Evolutionary conservation across 2,113 vertebrate genomes (phyloP).

Genomic region (Geothlypis trichas): DNA sequence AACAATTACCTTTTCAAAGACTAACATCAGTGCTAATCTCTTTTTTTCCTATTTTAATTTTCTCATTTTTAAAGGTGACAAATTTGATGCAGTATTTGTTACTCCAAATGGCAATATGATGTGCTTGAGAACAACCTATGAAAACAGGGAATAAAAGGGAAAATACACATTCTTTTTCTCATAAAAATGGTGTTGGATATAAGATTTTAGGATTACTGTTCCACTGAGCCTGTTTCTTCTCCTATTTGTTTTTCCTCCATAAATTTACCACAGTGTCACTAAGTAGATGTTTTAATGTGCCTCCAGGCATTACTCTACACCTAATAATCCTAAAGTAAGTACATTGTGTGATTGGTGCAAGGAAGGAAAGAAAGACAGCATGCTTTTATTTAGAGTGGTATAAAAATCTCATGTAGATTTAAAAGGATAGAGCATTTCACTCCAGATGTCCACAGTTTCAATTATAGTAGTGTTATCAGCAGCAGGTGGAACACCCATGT

Average conservation of each 20-base stretch:
- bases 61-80: background rate
- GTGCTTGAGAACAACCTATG: background rate
- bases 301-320: background rate
- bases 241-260: background rate
- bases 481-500: background rate
- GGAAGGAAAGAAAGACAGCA: background rate
- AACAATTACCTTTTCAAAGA: background rate
- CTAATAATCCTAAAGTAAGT: background rate
- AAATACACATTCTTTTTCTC: background rate
- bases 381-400: background rate
- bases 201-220: background rate
- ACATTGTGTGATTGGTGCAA: background rate
- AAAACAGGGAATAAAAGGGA: background rate
- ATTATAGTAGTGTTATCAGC: background rate
- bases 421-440: background rate
- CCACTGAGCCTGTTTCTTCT: background rate
- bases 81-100: background rate
- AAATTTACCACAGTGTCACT: background rate
- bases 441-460: background rate
- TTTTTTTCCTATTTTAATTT: background rate
- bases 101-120: background rate
- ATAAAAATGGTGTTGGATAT: fast-evolving
- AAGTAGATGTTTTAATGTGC: background rate
- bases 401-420: background rate
- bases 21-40: fast-evolving